A percentile compares a stretch with the other conserved stretches of the same genome.
phyloP scores from a whole-genome alignment of 2,797 vertebrate genomes.

The Aphelocoma californica region DNA sequence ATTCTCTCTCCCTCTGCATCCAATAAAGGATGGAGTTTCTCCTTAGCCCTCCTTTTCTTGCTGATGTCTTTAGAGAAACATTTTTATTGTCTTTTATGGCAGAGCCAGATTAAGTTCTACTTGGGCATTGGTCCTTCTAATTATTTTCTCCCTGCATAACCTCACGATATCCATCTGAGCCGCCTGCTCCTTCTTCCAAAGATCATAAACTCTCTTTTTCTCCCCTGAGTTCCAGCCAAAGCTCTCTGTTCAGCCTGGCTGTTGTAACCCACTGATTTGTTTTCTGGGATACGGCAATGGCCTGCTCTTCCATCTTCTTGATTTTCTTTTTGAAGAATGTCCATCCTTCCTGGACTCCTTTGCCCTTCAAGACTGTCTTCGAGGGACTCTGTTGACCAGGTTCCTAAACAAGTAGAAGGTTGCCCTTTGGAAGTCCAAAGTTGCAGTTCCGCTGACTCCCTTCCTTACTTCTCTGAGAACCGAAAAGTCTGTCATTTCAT shows the following conservation, averaged over 20 bases:
- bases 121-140: neutral
- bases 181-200: neutral
- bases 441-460: neutral
- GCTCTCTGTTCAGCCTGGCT: neutral
- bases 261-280: rapidly evolving
- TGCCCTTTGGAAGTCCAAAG: neutral
- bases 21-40: neutral
- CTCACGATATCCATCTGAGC: neutral
- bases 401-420: neutral
- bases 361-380: neutral
- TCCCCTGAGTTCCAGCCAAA: rapidly evolving
- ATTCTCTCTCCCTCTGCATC: neutral
- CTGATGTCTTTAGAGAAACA: neutral
- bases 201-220: neutral
- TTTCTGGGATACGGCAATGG: neutral
- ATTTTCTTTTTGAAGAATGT: neutral
- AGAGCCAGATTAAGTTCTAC: neutral
- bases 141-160: neutral
- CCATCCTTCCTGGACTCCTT: neutral
- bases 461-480: neutral
- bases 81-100: neutral
- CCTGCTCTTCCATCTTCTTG: neutral
- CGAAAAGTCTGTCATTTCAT: neutral
- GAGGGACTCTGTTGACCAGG: neutral
- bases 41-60: neutral